Evolutionary conservation across 2,888 invertebrate genomes (phyloP).

Genomic region (Azorinus chamasolen): DNA sequence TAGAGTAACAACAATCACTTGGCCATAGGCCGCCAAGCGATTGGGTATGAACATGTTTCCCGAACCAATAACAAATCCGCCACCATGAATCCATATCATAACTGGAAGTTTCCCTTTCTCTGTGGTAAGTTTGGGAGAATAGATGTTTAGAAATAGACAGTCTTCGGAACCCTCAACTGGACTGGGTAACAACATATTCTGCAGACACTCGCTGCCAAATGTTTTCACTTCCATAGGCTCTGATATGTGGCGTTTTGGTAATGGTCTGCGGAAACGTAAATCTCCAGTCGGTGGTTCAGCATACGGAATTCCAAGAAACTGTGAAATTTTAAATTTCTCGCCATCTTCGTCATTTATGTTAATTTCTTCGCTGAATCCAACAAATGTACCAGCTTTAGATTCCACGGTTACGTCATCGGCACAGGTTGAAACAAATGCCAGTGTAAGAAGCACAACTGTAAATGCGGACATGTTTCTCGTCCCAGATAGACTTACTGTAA

Average conservation of each 20-base stretch:
- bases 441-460: too few relatives aligned
- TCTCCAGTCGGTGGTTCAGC: conserved; percentile 10
- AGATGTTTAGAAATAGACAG: conserved; percentile 97
- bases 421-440: too few relatives aligned
- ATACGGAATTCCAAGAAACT: conserved; percentile 14
- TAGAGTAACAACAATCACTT: too few relatives aligned
- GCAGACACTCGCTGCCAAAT: conserved; percentile 3
- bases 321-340: not conserved
- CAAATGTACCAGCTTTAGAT: conserved; percentile 5
- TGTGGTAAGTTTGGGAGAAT: conserved; percentile 90
- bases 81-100: too few relatives aligned
- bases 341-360: conserved; percentile 7
- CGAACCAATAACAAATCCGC: too few relatives aligned
- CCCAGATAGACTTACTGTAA: too few relatives aligned
- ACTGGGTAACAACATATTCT: not conserved
- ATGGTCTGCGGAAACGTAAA: conserved; percentile 4
- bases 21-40: too few relatives aligned
- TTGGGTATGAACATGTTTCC: too few relatives aligned
- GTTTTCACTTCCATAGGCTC: not conserved
- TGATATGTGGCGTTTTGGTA: not conserved
- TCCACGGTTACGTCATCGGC: conserved; percentile 6
- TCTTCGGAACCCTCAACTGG: conserved; percentile 90
- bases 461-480: too few relatives aligned
- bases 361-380: conserved; percentile 5
- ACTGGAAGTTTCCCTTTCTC: too few relatives aligned